Percentiles rank a stretch among this genome's conserved stretches.
phyloP scores from a whole-genome alignment of 2,797 vertebrate species.

The Lepus townsendii region DNA sequence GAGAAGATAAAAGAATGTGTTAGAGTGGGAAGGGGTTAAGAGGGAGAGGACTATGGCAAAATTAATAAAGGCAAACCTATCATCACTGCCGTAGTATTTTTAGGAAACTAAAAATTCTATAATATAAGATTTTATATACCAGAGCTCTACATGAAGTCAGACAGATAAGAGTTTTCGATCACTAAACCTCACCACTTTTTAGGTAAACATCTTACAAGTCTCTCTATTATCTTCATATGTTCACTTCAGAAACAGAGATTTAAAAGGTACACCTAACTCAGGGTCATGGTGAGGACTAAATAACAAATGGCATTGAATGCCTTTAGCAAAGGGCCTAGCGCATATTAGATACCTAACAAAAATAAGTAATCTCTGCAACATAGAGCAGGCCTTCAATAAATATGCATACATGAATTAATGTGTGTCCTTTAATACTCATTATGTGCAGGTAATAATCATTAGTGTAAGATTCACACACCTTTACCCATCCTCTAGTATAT shows the following conservation, averaged over 20 bases:
- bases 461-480: neutral
- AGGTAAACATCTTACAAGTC: neutral
- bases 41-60: neutral
- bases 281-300: slow-evolving; percentile 11
- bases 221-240: neutral
- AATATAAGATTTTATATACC: slow-evolving; percentile 39
- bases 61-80: neutral
- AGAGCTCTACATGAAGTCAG: neutral
- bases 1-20: slow-evolving; percentile 3
- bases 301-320: neutral
- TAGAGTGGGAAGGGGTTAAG: too few species aligned
- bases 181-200: neutral
- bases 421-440: slow-evolving; percentile 38
- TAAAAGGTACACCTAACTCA: neutral
- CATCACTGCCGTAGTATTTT: neutral
- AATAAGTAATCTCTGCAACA: neutral
- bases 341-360: slow-evolving; percentile 44
- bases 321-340: slow-evolving; percentile 6
- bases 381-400: neutral
- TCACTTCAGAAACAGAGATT: slow-evolving; percentile 21
- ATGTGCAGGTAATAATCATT: neutral
- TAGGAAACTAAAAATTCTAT: slow-evolving; percentile 50
- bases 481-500: neutral
- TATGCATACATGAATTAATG: neutral
- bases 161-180: neutral